Evolutionary conservation across 2,888 invertebrate species (phyloP), one percentile per base, ranked within the genome.

Genomic region (Macrophya alboannulata): DNA sequence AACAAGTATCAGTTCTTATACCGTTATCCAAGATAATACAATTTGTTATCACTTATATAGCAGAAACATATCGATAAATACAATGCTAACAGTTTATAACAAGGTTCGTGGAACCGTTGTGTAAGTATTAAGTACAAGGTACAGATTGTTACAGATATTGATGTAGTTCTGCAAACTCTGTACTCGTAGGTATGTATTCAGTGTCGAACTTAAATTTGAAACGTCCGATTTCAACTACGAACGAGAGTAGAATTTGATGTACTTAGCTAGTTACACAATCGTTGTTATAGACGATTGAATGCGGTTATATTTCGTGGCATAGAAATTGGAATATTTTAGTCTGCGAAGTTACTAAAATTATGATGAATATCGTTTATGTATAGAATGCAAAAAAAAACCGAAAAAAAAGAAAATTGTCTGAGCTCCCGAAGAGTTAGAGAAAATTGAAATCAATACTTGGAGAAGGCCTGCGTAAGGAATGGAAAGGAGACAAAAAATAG

Each of bases 21-120:
- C 40, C 71, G n/a, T 31, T n/a, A 1, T 9, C 71, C 12, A n/a
- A 71, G 45, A 74, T 74, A 17, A 68, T n/a, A 10, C 10, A 45
- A 45, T 74, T 45, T 6, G 43, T 74, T 74, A 45, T 74, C 43
- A n/a, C 72, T 74, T 17, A 31, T 25, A 10, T 12, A n/a, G 25
- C 15, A 45, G 40, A n/a, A 59, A 21, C 77, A 31, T 31, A 31
- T 55, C 62, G 81, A 81, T 81, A 62, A 81, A 81, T n/a, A 51
- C 37, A 40, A 81, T 40, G 43, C 62, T 62, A 62, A 81, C 81
- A 81, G 81, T 17, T 81, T 43, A 43, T 43, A 62, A 59, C 51
- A 31, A 62, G 51, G n/a, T 81, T 59, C 62, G 15, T 25, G 21
- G 81, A 81, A 62, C 37, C 62, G 21, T 43, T 62, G 81, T 62